Percentiles rank a stretch among this genome's conserved stretches.
phyloP scores from a whole-genome alignment of 2,888 invertebrate genomes.

The Chalcis sispes region DNA sequence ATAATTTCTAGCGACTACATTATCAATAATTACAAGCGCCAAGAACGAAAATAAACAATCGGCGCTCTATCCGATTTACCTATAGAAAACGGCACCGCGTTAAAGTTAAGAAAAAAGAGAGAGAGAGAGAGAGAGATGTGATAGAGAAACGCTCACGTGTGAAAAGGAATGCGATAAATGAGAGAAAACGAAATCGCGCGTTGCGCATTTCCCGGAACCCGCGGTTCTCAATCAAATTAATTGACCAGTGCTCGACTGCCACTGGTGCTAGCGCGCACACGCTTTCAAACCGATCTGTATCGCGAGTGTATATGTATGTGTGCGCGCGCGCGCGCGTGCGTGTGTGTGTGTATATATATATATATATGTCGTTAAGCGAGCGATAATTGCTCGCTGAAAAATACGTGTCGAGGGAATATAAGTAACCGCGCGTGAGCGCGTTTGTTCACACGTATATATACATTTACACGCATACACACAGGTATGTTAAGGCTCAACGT shows the following conservation, averaged over 20 bases:
- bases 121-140: slow-evolving; percentile 5
- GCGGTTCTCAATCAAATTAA: slow-evolving; percentile 50
- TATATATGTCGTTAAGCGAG: slow-evolving; percentile 40
- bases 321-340: too few species aligned
- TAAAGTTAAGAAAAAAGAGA: not conserved
- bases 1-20: slow-evolving; percentile 35
- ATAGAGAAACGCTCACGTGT: slow-evolving; percentile 35
- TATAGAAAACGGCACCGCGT: slow-evolving; percentile 13
- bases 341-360: too few species aligned
- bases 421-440: slow-evolving; percentile 21
- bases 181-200: not conserved
- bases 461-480: not conserved
- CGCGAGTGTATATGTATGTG: not conserved
- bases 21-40: slow-evolving; percentile 52
- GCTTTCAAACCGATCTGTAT: slow-evolving; percentile 40
- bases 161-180: not conserved
- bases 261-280: not conserved
- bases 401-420: slow-evolving; percentile 19
- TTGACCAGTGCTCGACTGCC: slow-evolving; percentile 28
- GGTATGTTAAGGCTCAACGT: not conserved
- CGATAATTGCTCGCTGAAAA: slow-evolving; percentile 56
- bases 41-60: slow-evolving; percentile 27
- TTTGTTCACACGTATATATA: not conserved
- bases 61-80: slow-evolving; percentile 7
- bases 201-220: slow-evolving; percentile 17